Evolutionary conservation across 2,888 invertebrate genomes (phyloP).

Genomic region (Agrochola lychnidis): DNA sequence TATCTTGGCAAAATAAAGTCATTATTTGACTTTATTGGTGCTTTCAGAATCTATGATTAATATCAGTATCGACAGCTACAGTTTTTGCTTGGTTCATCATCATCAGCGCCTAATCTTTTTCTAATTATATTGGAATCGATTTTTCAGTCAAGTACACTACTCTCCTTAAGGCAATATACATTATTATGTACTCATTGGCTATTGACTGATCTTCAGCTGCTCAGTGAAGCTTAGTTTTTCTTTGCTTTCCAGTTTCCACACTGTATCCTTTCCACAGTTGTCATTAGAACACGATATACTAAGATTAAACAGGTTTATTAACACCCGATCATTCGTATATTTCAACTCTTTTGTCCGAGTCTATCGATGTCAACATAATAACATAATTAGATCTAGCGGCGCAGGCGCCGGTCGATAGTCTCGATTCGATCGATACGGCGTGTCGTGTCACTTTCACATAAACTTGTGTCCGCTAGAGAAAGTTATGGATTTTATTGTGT

Average conservation of each 20-base stretch:
- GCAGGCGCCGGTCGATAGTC: constrained; percentile 29
- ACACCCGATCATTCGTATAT: neutral
- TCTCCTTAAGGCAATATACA: too few species aligned
- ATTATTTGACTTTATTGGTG: neutral
- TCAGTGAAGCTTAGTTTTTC: too few species aligned
- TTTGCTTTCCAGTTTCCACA: neutral
- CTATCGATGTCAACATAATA: constrained; percentile 42
- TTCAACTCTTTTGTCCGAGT: neutral
- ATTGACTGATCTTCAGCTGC: neutral
- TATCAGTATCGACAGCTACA: neutral
- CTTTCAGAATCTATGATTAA: constrained; percentile 3
- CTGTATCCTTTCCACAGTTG: neutral
- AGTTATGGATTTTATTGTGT: constrained; percentile 55
- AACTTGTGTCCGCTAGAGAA: constrained; percentile 48
- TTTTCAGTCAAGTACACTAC: neutral
- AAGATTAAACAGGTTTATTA: neutral
- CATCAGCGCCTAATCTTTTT: constrained; percentile 13
- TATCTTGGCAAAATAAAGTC: constrained; percentile 8
- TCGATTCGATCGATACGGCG: constrained; percentile 31
- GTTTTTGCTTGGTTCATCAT: constrained; percentile 2
- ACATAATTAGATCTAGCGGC: constrained; percentile 14
- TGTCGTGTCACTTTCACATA: constrained; percentile 55
- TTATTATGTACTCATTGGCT: neutral
- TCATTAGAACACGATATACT: neutral
- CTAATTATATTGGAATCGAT: neutral